Base-by-base conservation (phyloP, 1,140 invertebrate species). In the Dryas iulia region DNA sequence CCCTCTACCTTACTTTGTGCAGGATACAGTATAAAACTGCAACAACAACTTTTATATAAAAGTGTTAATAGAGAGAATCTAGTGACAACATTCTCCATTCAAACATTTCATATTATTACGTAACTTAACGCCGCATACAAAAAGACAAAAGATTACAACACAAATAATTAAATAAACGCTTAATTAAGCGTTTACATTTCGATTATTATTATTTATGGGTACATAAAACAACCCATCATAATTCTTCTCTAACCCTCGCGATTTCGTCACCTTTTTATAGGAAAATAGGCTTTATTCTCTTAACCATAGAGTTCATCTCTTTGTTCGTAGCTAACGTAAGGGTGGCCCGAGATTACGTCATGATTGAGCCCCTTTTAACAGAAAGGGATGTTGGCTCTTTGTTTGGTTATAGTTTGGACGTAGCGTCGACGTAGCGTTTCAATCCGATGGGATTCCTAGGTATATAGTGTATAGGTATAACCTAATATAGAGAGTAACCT, bases 331-430 rank as follows among this genome's bases (percentile, higher is more conserved):
- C 8, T 8, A 26, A 58, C 56, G 68, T 23, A 66, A 72, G 76
- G 73, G 71, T 72, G 69, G 59, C 60, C 33, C 28, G 28, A 69
- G 63, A 63, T 73, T 69, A 76, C 76, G 72, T 78, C 71, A 78
- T 74, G 59, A 73, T 74, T 62, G 47, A 71, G 66, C 63, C 69
- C 73, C 66, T 73, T 73, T 31, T 62, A 54, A 63, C 14, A 57
- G 66, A 67, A 39, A 66, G 10, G 24, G 35, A n/a, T 59, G 56
- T 47, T 28, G 26, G 30, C 3, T 18, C 39, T 47, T 47, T 47
- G 39, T 47, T 47, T 47, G 39, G 10, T 21, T 18, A 18, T 47
- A 21, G 39, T 47, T 47, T 21, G 39, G 39, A n/a, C 39, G 39
- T 47, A 18, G 7, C 8, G 7, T n/a, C 14, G 4, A 12, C n/a